These are phyloP conservation scores for Biston betularia DNA, from an alignment of 2,888 invertebrate genomes.

Conservation along the genomic window DNA sequence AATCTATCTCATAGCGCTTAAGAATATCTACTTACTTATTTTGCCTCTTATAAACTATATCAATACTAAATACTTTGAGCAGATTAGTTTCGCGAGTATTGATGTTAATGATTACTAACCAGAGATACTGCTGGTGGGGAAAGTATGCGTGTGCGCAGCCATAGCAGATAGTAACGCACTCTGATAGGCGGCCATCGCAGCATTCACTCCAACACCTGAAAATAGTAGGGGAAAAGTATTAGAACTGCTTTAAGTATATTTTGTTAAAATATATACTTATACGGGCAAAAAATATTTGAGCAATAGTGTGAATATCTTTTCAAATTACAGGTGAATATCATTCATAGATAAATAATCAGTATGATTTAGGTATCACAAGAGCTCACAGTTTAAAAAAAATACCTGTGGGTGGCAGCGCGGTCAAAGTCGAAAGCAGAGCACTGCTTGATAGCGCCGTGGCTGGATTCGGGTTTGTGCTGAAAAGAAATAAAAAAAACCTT, in stretches of 20 bases:
- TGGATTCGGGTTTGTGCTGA: conserved; percentile 69
- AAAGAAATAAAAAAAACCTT: conserved; percentile 40
- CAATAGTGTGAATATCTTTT: too few relatives aligned
- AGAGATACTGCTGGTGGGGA: conserved; percentile 67
- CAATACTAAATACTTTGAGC: too few relatives aligned
- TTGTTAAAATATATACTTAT: too few relatives aligned
- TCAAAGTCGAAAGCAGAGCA: conserved; percentile 76
- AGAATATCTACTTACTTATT: too few relatives aligned
- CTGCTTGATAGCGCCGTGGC: conserved; percentile 73
- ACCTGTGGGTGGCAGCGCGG: conserved; percentile 80
- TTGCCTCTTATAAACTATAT: too few relatives aligned
- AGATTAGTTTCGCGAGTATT: too few relatives aligned
- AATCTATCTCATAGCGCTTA: too few relatives aligned
- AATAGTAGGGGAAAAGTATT: neutral
- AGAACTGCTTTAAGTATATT: neutral
- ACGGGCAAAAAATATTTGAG: too few relatives aligned
- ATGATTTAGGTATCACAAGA: too few relatives aligned
- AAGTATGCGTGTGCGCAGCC: conserved; percentile 82
- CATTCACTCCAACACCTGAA: conserved; percentile 77
- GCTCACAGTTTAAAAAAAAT: conserved; percentile 35
- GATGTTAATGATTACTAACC: conserved; percentile 55
- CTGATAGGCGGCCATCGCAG: conserved; percentile 84
- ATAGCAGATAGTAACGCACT: conserved; percentile 82
- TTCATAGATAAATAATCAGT: too few relatives aligned
- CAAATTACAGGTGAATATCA: too few relatives aligned